These are phyloP conservation scores for Isichthys henryi DNA, from an alignment of 2,113 vertebrate species.

Conservation along the genomic window DNA sequence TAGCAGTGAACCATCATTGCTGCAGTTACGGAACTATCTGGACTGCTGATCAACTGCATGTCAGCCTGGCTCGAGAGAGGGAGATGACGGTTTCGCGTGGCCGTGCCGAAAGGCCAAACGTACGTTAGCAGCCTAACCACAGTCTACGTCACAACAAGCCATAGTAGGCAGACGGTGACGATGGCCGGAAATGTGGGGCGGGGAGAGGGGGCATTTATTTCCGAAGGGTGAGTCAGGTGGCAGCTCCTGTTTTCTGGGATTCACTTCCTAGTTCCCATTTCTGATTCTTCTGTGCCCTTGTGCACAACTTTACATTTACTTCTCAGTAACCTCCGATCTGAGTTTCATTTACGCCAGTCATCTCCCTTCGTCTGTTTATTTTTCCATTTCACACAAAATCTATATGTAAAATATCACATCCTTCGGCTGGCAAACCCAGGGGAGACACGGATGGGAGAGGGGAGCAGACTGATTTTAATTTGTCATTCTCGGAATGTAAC, in stretches of 20 bases:
- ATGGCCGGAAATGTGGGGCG: not conserved
- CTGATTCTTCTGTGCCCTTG: not conserved
- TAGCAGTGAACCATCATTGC: slow-evolving; percentile 12
- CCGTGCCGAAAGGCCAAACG: not conserved
- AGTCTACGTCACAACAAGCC: not conserved
- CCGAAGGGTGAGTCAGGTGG: not conserved
- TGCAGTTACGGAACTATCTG: not conserved
- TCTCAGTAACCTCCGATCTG: not conserved
- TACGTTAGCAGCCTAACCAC: not conserved
- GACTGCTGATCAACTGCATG: not conserved
- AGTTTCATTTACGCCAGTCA: not conserved
- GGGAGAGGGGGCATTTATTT: not conserved
- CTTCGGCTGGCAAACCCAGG: not conserved
- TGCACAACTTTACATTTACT: not conserved
- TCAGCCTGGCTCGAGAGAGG: not conserved
- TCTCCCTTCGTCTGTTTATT: not conserved
- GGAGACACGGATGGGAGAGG: not conserved
- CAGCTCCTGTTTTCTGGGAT: not conserved
- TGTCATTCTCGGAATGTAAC: not conserved
- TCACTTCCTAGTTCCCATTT: not conserved
- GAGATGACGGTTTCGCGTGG: not conserved
- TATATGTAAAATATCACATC: not conserved
- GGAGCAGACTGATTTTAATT: not conserved
- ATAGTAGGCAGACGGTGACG: not conserved
- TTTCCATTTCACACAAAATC: not conserved